A percentile compares a stretch with the other conserved stretches of the same genome.
Conservation (phyloP, 2,113 vertebrate genomes). For the Pollachius pollachius region DNA sequence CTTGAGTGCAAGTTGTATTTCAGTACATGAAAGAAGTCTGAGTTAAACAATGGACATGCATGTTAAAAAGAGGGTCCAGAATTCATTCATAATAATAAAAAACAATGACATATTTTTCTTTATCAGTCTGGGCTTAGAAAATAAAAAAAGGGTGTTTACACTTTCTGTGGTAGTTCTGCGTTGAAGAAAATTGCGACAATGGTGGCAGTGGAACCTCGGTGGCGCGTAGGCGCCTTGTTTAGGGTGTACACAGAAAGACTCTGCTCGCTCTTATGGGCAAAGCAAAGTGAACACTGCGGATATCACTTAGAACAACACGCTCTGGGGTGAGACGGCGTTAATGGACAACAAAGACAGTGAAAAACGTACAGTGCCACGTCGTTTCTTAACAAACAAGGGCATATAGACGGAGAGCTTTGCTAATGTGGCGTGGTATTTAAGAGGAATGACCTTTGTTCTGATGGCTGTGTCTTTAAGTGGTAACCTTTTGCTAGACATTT, state of each 20-base stretch:
- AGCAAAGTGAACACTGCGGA: background rate
- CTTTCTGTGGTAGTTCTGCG: constrained; percentile 9
- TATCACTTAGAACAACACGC: constrained; percentile 5
- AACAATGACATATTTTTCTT: no score
- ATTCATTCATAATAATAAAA: no score
- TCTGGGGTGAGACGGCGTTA: constrained; percentile 1
- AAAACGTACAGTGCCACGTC: background rate
- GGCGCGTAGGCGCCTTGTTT: constrained; percentile 28
- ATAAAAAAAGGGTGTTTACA: background rate
- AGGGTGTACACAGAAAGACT: constrained; percentile 19
- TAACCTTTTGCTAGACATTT: background rate
- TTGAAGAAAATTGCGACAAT: constrained; percentile 32
- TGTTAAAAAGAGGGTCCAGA: no score
- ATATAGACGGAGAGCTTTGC: background rate
- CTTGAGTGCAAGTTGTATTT: no score
- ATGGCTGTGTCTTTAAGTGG: background rate
- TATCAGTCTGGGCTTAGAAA: background rate
- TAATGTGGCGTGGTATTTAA: background rate
- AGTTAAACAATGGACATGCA: no score
- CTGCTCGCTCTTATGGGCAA: constrained; percentile 17
- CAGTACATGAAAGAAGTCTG: no score
- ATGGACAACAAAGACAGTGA: background rate
- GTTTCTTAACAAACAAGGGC: background rate
- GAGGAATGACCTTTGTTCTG: background rate
- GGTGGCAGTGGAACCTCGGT: constrained; percentile 5